Conservation (phyloP, 2,113 vertebrate species). For the Microtus richardsoni region DNA sequence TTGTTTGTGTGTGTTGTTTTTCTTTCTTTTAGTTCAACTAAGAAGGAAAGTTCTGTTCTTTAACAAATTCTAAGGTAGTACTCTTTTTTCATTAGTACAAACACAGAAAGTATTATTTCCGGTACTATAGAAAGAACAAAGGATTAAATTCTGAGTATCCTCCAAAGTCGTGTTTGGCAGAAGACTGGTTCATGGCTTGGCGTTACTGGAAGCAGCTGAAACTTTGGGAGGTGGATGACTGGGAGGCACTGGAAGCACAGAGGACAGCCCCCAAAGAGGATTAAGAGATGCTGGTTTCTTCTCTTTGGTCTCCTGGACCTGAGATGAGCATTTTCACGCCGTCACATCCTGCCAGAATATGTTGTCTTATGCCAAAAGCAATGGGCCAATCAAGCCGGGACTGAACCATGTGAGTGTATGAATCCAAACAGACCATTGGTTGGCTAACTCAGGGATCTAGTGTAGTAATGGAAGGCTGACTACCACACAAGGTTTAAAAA, state of each 20-base stretch:
- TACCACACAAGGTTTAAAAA: not conserved
- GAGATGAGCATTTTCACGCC: not conserved
- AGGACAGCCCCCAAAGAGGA: too few species aligned
- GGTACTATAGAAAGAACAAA: not conserved
- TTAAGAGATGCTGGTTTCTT: not conserved
- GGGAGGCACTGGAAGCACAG: too few species aligned
- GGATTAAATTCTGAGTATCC: not conserved
- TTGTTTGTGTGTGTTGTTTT: not conserved
- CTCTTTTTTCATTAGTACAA: not conserved
- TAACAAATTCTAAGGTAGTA: conserved; percentile 24
- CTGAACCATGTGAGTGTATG: not conserved
- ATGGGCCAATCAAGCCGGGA: not conserved
- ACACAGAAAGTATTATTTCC: conserved; percentile 1
- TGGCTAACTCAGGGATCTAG: not conserved
- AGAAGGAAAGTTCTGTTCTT: not conserved
- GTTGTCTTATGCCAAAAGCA: not conserved
- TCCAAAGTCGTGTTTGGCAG: too few species aligned
- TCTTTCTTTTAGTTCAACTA: not conserved
- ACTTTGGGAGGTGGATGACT: not conserved
- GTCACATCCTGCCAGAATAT: not conserved
- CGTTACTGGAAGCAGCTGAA: not conserved
- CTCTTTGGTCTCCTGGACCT: not conserved
- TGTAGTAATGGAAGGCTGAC: not conserved
- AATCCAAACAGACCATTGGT: not conserved
- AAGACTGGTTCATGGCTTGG: not conserved